These are phyloP conservation scores for Carcinoscorpius rotundicauda DNA, from an alignment of 1,140 invertebrate genomes.

Conservation along the genomic window DNA sequence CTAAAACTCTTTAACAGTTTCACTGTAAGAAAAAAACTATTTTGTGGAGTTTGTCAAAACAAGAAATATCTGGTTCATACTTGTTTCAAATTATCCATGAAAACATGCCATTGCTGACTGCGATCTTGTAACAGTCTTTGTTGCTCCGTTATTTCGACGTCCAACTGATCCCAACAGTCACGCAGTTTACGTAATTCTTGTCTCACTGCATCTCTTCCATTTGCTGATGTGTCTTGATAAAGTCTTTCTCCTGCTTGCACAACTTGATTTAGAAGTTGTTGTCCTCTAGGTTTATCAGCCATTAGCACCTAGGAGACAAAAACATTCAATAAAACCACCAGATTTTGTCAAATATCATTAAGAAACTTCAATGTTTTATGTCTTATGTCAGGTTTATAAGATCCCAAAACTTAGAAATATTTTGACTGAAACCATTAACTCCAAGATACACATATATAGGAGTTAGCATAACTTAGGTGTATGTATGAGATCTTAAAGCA, in stretches of 20 bases:
- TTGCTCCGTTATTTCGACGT: constrained; percentile 32
- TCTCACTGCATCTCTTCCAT: constrained; percentile 74
- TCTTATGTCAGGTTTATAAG: no score
- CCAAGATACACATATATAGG: no score
- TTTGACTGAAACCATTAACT: no score
- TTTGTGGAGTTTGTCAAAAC: no score
- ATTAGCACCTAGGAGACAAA: constrained; percentile 10
- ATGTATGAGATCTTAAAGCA: no score
- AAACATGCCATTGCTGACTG: constrained; percentile 65
- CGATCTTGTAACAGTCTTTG: constrained; percentile 59
- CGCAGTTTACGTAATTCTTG: constrained; percentile 60
- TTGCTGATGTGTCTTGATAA: constrained; percentile 76
- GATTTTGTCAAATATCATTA: no score
- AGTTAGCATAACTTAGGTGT: no score
- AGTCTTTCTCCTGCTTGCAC: constrained; percentile 56
- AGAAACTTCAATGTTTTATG: no score
- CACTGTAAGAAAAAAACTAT: neutral
- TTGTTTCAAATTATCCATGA: constrained; percentile 71
- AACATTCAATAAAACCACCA: neutral
- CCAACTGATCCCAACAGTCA: constrained; percentile 37
- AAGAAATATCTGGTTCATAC: constrained; percentile 35
- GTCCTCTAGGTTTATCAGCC: constrained; percentile 14
- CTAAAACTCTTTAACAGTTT: neutral
- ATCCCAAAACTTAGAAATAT: no score
- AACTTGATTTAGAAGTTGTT: constrained; percentile 14